These are phyloP conservation scores for Melipona bicolor DNA, from an alignment of 2,888 invertebrate species.

Conservation along the genomic window DNA sequence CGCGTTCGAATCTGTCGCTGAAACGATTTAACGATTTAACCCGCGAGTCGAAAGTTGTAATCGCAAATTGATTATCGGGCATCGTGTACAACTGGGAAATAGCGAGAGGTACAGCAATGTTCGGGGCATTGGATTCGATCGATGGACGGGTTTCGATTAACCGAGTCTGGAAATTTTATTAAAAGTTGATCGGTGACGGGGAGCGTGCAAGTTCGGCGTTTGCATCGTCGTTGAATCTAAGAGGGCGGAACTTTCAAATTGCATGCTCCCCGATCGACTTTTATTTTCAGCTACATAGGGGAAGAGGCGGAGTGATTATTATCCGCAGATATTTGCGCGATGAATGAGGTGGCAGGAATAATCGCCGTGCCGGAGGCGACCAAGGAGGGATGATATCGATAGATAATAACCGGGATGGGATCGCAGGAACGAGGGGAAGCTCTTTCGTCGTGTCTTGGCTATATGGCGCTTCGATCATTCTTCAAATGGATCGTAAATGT, in stretches of 20 bases:
- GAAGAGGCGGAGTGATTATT: conserved; percentile 43
- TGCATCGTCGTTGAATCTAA: conserved; percentile 22
- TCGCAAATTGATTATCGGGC: background rate
- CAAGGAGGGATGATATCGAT: conserved; percentile 46
- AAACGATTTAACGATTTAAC: background rate
- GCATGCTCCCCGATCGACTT: conserved; percentile 25
- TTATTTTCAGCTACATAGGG: conserved; percentile 37
- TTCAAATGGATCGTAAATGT: conserved; percentile 38
- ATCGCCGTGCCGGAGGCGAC: conserved; percentile 13
- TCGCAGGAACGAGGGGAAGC: conserved; percentile 18
- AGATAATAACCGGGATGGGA: conserved; percentile 46
- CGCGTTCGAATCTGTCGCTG: background rate
- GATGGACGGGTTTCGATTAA: conserved; percentile 4
- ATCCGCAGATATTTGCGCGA: conserved; percentile 51
- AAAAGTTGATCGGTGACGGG: conserved; percentile 20
- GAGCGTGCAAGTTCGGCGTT: background rate
- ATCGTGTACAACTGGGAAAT: background rate
- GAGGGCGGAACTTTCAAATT: conserved; percentile 28
- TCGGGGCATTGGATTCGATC: background rate
- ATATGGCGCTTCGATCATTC: conserved; percentile 33
- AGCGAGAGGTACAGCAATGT: background rate
- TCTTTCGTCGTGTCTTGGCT: conserved; percentile 18
- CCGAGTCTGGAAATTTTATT: conserved; percentile 36
- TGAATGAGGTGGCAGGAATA: conserved; percentile 50
- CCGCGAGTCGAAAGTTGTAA: background rate